A percentile compares a stretch with the other conserved stretches of the same genome.
phyloP scores from a whole-genome alignment of 2,797 vertebrate genomes.

The Acridotheres tristis region DNA sequence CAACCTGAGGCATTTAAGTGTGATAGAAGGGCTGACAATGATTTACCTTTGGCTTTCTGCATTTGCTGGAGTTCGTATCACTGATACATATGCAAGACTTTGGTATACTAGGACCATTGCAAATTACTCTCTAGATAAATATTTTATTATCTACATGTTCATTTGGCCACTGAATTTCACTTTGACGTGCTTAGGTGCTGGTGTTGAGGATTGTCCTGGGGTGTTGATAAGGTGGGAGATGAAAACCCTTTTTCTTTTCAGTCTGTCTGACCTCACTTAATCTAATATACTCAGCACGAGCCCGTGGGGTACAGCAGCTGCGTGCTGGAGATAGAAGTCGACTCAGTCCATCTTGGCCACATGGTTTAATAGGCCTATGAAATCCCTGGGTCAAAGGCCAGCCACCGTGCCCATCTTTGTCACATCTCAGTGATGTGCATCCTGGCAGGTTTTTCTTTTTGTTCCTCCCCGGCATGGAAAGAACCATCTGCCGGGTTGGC shows the following conservation, averaged over 20 bases:
- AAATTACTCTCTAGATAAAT: neutral
- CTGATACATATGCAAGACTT: neutral
- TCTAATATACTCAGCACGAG: slow-evolving; percentile 3
- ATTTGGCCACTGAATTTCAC: neutral
- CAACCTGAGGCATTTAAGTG: neutral
- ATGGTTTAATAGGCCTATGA: slow-evolving; percentile 73
- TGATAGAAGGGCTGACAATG: neutral
- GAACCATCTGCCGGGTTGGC: slow-evolving; percentile 80
- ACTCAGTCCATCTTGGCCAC: slow-evolving; percentile 62
- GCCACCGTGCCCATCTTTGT: slow-evolving; percentile 73
- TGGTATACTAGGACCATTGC: neutral
- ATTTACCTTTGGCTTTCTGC: neutral
- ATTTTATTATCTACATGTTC: neutral
- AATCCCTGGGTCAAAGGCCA: slow-evolving; percentile 74
- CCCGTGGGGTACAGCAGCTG: slow-evolving; percentile 69
- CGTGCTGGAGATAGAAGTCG: slow-evolving; percentile 7
- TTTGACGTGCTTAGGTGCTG: neutral
- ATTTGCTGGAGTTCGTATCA: neutral
- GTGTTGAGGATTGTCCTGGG: neutral
- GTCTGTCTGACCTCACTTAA: neutral
- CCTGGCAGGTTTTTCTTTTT: slow-evolving; percentile 74
- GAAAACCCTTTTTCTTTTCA: neutral
- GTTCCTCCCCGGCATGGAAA: slow-evolving; percentile 47
- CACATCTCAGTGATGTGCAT: slow-evolving; percentile 75
- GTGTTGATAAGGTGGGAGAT: neutral